Evolutionary conservation across 2,888 invertebrate species (phyloP).

Genomic region (Oxytorus armatus): DNA sequence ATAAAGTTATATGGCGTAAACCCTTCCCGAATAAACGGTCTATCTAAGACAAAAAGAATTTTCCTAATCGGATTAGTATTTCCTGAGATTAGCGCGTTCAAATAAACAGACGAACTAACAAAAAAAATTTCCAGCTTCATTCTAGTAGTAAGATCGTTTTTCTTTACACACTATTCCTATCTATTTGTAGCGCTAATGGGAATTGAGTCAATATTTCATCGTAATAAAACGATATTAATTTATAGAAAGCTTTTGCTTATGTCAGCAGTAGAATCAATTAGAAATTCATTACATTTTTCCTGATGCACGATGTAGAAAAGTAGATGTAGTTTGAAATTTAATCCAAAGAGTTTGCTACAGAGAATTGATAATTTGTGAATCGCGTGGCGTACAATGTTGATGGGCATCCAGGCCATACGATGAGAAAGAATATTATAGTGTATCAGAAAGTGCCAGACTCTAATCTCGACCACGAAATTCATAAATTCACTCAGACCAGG

Average conservation of each 20-base stretch:
- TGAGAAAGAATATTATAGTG: neutral
- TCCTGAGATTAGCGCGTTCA: no score
- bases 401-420: neutral
- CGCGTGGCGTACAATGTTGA: slow-evolving; percentile 8
- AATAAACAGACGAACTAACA: no score
- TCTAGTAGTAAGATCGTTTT: no score
- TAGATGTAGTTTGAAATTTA: neutral
- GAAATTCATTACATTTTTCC: slow-evolving; percentile 8
- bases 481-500: neutral
- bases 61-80: no score
- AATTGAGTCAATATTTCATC: no score
- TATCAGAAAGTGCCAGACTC: neutral
- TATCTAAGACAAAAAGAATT: no score
- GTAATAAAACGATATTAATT: neutral
- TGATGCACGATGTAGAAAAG: neutral
- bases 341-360: neutral
- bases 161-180: no score
- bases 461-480: slow-evolving; percentile 4
- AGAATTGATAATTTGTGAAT: slow-evolving; percentile 21
- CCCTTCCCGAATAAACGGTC: no score
- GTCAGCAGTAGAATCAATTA: slow-evolving; percentile 4
- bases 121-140: no score
- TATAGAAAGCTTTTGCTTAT: neutral
- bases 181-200: no score
- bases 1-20: no score